Percentiles rank a stretch among this genome's conserved stretches.
phyloP scores from a whole-genome alignment of 2,888 invertebrate genomes.

The Scaptomyza flava region DNA sequence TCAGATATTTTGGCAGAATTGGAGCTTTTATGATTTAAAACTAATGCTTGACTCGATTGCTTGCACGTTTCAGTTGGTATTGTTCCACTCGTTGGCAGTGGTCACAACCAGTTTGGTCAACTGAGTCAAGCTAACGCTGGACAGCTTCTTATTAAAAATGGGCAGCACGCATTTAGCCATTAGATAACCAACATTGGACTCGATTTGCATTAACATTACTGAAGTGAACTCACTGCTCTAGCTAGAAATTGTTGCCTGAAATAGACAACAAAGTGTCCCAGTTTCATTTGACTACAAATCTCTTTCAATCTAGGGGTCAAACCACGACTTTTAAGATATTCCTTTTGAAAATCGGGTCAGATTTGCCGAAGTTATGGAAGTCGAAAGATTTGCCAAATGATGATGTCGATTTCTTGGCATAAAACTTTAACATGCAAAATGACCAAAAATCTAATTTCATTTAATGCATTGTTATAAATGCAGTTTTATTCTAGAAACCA shows the following conservation, averaged over 20 bases:
- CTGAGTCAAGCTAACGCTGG: conserved; percentile 33
- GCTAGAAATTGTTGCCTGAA: conserved; percentile 60
- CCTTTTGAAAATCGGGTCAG: too few relatives aligned
- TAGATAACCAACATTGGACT: conserved; percentile 36
- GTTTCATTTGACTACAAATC: too few relatives aligned
- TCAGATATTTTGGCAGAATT: neutral
- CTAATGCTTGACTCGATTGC: neutral
- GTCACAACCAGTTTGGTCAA: conserved; percentile 32
- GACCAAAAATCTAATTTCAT: too few relatives aligned
- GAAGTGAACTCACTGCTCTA: conserved; percentile 36
- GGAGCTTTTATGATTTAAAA: conserved; percentile 2
- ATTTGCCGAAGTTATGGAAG: too few relatives aligned
- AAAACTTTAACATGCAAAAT: too few relatives aligned
- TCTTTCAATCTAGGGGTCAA: too few relatives aligned
- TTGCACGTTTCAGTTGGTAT: conserved; percentile 37
- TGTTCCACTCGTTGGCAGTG: conserved; percentile 40
- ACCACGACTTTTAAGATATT: too few relatives aligned
- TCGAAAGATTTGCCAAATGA: too few relatives aligned
- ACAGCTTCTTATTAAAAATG: conserved; percentile 43
- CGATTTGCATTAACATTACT: conserved; percentile 54
- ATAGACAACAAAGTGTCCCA: conserved; percentile 68
- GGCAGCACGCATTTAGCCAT: conserved; percentile 40
- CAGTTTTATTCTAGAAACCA: too few relatives aligned
- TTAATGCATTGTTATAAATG: too few relatives aligned
- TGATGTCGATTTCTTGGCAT: too few relatives aligned